phyloP scores from a whole-genome alignment of 2,888 invertebrate species.

The Lapara coniferarum region DNA sequence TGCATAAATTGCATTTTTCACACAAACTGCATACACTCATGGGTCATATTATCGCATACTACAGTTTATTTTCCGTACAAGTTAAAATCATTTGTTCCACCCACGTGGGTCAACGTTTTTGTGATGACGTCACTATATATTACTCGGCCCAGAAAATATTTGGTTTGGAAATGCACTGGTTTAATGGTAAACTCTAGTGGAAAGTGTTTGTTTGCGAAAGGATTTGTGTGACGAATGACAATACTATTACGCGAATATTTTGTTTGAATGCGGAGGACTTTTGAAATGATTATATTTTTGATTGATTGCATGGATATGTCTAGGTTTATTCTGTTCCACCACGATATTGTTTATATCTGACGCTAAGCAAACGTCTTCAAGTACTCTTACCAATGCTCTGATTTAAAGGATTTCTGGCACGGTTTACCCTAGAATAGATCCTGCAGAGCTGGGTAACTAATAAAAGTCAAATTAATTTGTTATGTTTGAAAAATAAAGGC shows the following conservation, averaged over 20 bases:
- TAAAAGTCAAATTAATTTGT: too few relatives aligned
- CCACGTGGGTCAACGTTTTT: constrained; percentile 11
- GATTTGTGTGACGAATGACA: too few relatives aligned
- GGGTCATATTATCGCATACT: not conserved
- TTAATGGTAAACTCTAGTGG: not conserved
- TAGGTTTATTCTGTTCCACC: too few relatives aligned
- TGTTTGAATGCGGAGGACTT: not conserved
- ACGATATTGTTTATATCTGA: too few relatives aligned
- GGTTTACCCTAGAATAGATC: too few relatives aligned
- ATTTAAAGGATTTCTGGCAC: too few relatives aligned
- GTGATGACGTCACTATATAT: not conserved
- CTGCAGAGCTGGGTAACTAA: too few relatives aligned
- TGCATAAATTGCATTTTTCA: not conserved
- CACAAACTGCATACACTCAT: not conserved
- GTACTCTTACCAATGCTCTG: too few relatives aligned
- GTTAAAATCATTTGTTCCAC: constrained; percentile 18
- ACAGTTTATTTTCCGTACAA: constrained; percentile 8
- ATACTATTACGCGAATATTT: not conserved
- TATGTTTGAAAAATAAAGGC: too few relatives aligned
- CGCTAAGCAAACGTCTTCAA: too few relatives aligned
- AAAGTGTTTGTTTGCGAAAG: too few relatives aligned
- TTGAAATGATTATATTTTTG: not conserved
- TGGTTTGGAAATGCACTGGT: not conserved
- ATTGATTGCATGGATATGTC: too few relatives aligned
- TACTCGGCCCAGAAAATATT: not conserved